Conservation (phyloP, 2,113 vertebrate genomes). For the Scortum barcoo region DNA sequence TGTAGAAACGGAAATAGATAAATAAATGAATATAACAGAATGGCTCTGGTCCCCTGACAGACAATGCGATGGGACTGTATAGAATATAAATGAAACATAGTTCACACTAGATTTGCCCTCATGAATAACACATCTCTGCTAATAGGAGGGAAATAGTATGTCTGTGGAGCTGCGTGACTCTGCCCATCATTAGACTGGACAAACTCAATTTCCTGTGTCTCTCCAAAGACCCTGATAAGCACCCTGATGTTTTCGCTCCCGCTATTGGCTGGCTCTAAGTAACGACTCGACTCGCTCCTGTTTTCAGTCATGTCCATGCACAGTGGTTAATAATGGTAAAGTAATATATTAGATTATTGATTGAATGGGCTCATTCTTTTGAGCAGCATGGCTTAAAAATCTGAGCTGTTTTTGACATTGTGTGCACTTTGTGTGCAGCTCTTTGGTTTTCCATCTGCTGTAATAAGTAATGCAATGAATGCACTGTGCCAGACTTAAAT, state of each 20-base stretch:
- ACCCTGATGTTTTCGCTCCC: slow-evolving; percentile 59
- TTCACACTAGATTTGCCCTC: slow-evolving; percentile 85
- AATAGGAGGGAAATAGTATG: slow-evolving; percentile 81
- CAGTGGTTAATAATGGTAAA: slow-evolving; percentile 30
- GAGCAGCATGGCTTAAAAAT: neutral
- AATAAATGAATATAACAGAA: slow-evolving; percentile 80
- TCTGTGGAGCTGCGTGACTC: slow-evolving; percentile 77
- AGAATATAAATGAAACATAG: slow-evolving; percentile 85
- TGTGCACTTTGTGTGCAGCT: neutral
- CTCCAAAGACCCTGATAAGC: slow-evolving; percentile 78
- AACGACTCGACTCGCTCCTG: slow-evolving; percentile 45
- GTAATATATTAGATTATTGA: slow-evolving; percentile 51
- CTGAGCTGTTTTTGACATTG: neutral
- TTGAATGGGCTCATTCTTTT: slow-evolving; percentile 27
- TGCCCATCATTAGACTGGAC: slow-evolving; percentile 83
- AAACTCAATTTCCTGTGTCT: slow-evolving; percentile 86
- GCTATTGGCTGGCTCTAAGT: slow-evolving; percentile 65
- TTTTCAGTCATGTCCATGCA: slow-evolving; percentile 56
- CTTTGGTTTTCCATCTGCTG: neutral
- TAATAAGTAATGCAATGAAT: neutral
- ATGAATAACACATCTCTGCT: slow-evolving; percentile 86
- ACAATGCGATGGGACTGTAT: slow-evolving; percentile 68
- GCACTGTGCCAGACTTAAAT: neutral
- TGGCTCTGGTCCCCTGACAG: slow-evolving; percentile 73
- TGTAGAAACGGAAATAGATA: slow-evolving; percentile 71